Evolutionary conservation across 2,888 invertebrate species (phyloP), one percentile per base, ranked within the genome.

Genomic region (Ectemnius lituratus): DNA sequence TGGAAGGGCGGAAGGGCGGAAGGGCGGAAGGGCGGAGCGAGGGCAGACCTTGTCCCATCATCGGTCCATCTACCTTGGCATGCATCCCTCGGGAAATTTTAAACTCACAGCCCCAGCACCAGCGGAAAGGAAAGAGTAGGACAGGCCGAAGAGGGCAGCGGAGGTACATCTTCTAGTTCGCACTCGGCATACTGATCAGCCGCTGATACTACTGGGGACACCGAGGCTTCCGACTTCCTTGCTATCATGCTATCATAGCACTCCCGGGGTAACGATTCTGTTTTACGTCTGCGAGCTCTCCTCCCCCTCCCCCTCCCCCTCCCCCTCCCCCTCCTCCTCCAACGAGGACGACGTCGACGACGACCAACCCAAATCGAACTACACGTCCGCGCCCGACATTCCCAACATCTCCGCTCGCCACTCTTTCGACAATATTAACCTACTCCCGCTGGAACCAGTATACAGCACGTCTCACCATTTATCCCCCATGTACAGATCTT

Each of bases 11-110:
- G n/a, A 47, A n/a, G n/a, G n/a, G n/a, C n/a, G n/a, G n/a, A 3
- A 23, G 23, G 23, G 23, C 63, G 46, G 47, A 67, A 27, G 47
- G 56, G 49, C 3, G n/a, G n/a, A 47, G 20, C 13, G 14, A 23
- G 23, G 46, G 23, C 59, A 45, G 28, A 60, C 56, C 37, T 37
- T 37, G 37, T 37, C 68, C 79, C 62, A 67, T 81, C 76, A 80
- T 81, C 68, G 82, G 73, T 76, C 76, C 69, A 80, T 80, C 78
- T 68, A 66, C 62, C 67, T 28, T 16, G 23, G 28, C 65, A 45
- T 52, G 49, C 56, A 70, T 81, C 81, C 77, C 81, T 20, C 82
- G 81, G 82, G 82, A 81, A 81, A 82, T 81, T 81, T 81, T 81
- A 82, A 82, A 81, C 82, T 72, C 16, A 16, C 37, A 37, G 37